A percentile compares a stretch with the other conserved stretches of the same genome.
Evolutionary conservation across 2,797 vertebrate species (phyloP).

Genomic region (Spheniscus humboldti): DNA sequence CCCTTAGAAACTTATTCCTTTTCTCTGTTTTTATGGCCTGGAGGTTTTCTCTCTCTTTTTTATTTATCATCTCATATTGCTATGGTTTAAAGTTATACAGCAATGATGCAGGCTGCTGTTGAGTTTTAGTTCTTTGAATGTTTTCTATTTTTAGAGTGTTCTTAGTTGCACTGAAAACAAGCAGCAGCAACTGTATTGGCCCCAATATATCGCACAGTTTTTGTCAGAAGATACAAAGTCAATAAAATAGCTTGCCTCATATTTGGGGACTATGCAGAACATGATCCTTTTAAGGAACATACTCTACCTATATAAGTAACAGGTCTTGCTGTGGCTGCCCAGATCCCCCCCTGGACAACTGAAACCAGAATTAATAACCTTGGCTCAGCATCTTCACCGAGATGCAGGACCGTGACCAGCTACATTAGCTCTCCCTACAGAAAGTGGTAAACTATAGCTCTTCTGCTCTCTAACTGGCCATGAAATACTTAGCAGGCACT

Average conservation of each 20-base stretch:
- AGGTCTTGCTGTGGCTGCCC: background rate
- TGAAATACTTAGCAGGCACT: background rate
- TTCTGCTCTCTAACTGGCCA: background rate
- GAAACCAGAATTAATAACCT: background rate
- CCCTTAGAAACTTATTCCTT: background rate
- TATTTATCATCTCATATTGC: constrained; percentile 39
- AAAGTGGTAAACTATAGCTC: background rate
- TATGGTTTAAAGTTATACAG: constrained; percentile 29
- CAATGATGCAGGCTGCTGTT: constrained; percentile 21
- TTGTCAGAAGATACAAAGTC: background rate
- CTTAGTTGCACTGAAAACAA: background rate
- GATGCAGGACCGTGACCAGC: background rate
- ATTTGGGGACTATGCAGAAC: background rate
- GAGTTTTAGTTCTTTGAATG: constrained; percentile 3
- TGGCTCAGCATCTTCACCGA: background rate
- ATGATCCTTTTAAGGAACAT: background rate
- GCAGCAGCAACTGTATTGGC: background rate
- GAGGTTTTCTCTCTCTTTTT: constrained; percentile 27
- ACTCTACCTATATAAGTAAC: background rate
- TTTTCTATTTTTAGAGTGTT: constrained; percentile 53
- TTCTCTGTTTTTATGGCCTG: constrained; percentile 20
- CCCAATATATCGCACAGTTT: background rate
- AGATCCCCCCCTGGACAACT: background rate
- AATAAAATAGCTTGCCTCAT: background rate
- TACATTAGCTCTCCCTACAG: background rate